Evolutionary conservation across 2,797 vertebrate genomes (phyloP).

Genomic region (Epinephelus coioides): DNA sequence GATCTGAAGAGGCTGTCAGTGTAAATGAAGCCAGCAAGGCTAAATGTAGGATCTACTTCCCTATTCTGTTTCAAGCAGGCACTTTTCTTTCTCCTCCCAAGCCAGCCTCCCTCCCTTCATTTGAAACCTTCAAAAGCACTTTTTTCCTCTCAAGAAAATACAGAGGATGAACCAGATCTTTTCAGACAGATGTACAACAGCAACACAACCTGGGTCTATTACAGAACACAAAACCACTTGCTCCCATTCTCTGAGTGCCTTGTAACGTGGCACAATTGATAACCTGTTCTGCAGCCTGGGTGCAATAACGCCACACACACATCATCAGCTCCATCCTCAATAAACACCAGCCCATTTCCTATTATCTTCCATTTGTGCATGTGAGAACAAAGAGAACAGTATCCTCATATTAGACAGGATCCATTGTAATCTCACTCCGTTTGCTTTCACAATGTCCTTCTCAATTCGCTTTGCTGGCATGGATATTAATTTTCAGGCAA

Average conservation of each 20-base stretch:
- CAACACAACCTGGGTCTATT: constrained; percentile 10
- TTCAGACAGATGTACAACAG: constrained; percentile 27
- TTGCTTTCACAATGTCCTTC: constrained; percentile 3
- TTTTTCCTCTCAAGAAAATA: constrained; percentile 28
- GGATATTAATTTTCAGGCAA: not conserved
- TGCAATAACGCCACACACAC: constrained; percentile 18
- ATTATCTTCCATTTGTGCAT: constrained; percentile 27
- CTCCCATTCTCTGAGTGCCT: constrained; percentile 18
- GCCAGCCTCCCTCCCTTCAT: constrained; percentile 18
- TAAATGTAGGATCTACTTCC: constrained; percentile 42
- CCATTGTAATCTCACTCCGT: not conserved
- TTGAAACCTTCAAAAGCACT: constrained; percentile 40
- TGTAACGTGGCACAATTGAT: constrained; percentile 41
- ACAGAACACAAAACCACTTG: constrained; percentile 41
- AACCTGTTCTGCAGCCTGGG: constrained; percentile 27
- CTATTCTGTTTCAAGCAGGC: constrained; percentile 48
- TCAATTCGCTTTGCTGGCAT: constrained; percentile 13
- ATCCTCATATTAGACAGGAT: constrained; percentile 4
- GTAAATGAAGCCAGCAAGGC: constrained; percentile 32
- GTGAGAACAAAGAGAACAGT: constrained; percentile 3
- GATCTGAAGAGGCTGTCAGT: constrained; percentile 16
- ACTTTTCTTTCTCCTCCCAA: constrained; percentile 42
- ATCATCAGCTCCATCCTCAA: constrained; percentile 33
- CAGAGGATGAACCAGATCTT: constrained; percentile 12
- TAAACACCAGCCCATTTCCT: constrained; percentile 28